Conservation (phyloP, 2,888 invertebrate genomes). For the Masnerella sp. region DNA sequence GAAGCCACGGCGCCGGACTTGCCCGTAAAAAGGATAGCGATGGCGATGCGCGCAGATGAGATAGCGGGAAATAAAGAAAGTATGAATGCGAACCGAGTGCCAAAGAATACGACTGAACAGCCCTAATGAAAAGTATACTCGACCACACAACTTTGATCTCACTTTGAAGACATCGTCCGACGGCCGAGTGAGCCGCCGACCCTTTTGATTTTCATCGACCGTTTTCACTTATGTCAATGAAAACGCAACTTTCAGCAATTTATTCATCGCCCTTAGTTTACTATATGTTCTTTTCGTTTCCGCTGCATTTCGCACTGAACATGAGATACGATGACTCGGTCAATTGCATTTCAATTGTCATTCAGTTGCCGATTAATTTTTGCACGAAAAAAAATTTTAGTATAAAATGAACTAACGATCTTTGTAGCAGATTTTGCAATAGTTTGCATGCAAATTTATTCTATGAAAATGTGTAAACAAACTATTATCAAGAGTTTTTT, state of each 20-base stretch:
- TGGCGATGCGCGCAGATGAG: slow-evolving; percentile 53
- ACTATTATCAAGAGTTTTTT: no score
- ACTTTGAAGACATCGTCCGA: slow-evolving; percentile 62
- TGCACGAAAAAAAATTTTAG: no score
- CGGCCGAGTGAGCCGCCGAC: slow-evolving; percentile 30
- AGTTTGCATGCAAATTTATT: no score
- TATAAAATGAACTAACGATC: no score
- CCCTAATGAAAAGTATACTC: slow-evolving; percentile 71
- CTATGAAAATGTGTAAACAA: no score
- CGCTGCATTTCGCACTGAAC: no score
- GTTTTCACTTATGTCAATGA: slow-evolving; percentile 39
- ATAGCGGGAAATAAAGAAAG: slow-evolving; percentile 57
- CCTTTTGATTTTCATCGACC: slow-evolving; percentile 49
- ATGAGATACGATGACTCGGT: no score
- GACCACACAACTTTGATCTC: slow-evolving; percentile 71
- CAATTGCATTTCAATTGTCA: no score
- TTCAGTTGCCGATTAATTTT: no score
- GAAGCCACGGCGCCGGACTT: slow-evolving; percentile 59
- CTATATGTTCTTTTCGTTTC: slow-evolving; percentile 18
- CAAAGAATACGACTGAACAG: slow-evolving; percentile 65
- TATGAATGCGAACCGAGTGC: slow-evolving; percentile 60
- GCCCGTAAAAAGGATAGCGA: slow-evolving; percentile 50
- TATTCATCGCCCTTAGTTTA: slow-evolving; percentile 34
- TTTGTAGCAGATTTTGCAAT: no score
- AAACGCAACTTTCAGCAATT: slow-evolving; percentile 35